These are phyloP conservation scores for Actinia equina DNA, from an alignment of 64 coral and sea anemone species.

Conservation along the genomic window DNA sequence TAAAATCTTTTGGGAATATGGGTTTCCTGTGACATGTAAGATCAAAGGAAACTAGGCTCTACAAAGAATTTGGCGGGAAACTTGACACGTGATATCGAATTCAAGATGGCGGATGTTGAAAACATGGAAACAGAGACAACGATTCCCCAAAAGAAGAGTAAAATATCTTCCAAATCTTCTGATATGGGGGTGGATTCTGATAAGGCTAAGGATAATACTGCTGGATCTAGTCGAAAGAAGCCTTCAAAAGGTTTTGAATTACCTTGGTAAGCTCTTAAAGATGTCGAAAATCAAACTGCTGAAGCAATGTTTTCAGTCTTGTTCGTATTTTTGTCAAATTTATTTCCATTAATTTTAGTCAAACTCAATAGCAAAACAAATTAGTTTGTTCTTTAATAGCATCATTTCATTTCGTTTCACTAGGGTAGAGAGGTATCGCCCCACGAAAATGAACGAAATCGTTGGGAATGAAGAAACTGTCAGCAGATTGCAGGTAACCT, in stretches of 20 bases:
- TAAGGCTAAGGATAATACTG: background rate
- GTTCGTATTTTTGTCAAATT: background rate
- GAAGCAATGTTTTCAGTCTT: background rate
- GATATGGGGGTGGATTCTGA: conserved; percentile 36
- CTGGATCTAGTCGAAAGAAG: conserved; percentile 10
- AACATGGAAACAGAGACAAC: conserved; percentile 10
- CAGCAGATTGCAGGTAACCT: conserved; percentile 83
- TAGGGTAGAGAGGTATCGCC: conserved; percentile 99
- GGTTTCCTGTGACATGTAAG: too few species aligned
- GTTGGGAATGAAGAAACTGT: conserved; percentile 99
- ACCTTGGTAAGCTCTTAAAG: conserved; percentile 61
- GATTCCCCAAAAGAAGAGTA: background rate
- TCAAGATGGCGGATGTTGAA: conserved; percentile 63
- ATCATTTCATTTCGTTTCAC: conserved; percentile 2
- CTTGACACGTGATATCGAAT: conserved; percentile 33
- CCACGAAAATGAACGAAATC: conserved; percentile 88
- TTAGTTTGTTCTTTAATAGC: background rate
- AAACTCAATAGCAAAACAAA: background rate
- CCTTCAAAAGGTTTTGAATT: conserved; percentile 76
- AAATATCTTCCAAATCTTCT: background rate
- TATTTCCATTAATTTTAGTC: background rate
- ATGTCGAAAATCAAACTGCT: background rate
- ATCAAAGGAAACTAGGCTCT: too few species aligned
- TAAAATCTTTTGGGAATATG: too few species aligned
- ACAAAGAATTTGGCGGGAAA: conserved; percentile 50